These are phyloP conservation scores for Rhingia campestris DNA, from an alignment of 2,888 invertebrate species.

Conservation along the genomic window DNA sequence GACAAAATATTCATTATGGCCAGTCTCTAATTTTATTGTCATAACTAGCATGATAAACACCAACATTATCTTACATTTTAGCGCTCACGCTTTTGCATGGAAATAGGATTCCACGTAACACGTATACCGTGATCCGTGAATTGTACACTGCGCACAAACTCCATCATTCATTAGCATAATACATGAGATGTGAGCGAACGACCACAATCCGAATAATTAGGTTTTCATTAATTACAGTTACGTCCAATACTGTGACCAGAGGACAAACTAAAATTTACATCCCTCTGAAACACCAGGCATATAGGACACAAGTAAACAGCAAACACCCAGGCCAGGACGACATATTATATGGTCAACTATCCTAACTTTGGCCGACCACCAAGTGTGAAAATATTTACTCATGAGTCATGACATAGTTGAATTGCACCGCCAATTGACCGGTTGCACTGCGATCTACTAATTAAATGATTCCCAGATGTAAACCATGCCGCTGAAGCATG, in stretches of 20 bases:
- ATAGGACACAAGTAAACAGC: constrained; percentile 12
- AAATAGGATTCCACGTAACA: no score
- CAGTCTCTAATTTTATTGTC: no score
- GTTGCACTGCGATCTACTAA: no score
- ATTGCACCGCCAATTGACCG: constrained; percentile 7
- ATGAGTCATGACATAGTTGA: not conserved
- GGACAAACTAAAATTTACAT: constrained; percentile 3
- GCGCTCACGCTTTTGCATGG: no score
- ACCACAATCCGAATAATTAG: constrained; percentile 22
- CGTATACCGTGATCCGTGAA: no score
- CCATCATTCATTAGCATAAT: not conserved
- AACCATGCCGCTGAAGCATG: no score
- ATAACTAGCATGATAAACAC: no score
- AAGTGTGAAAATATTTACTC: constrained; percentile 34
- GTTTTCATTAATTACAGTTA: constrained; percentile 29
- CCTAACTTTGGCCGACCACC: not conserved
- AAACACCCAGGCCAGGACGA: constrained; percentile 1
- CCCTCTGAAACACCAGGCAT: not conserved
- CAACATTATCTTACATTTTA: no score
- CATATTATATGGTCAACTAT: not conserved
- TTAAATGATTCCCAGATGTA: no score
- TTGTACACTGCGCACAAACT: not conserved
- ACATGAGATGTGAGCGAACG: not conserved
- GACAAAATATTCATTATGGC: no score
- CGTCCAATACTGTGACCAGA: not conserved